Evolutionary conservation across 2,888 invertebrate species (phyloP).

Genomic region (Zootermopsis nevadensis): DNA sequence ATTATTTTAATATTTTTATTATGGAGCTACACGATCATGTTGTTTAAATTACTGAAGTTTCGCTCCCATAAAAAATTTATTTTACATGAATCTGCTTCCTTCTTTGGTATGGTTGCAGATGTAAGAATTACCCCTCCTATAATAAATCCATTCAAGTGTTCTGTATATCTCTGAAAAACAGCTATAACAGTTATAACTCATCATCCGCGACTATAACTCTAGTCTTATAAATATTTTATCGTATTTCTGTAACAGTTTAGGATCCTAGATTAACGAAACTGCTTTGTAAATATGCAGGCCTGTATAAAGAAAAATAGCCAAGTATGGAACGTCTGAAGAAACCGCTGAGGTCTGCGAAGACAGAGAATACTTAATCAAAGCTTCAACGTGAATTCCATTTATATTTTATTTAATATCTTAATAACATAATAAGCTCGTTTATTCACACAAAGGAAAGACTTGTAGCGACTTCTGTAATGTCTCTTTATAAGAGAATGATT

Average conservation of each 20-base stretch:
- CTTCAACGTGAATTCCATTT: neutral
- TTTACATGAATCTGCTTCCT: neutral
- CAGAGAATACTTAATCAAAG: conserved; percentile 4
- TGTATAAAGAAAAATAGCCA: neutral
- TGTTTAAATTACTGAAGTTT: neutral
- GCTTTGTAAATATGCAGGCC: neutral
- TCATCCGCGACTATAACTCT: neutral
- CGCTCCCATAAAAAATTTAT: neutral
- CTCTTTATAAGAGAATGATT: neutral
- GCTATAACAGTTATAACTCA: neutral
- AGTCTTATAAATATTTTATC: neutral
- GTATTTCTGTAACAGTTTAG: neutral
- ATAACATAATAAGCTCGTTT: conserved; percentile 2
- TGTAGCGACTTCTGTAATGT: neutral
- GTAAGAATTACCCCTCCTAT: neutral
- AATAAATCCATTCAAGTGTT: neutral
- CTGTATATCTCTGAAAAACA: neutral
- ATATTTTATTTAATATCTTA: neutral
- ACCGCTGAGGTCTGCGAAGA: neutral
- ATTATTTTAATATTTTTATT: too few relatives aligned
- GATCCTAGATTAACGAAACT: neutral
- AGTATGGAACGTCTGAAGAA: neutral
- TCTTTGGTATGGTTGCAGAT: neutral
- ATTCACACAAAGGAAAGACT: conserved; percentile 10
- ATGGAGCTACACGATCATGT: too few relatives aligned